Base-by-base conservation (phyloP, 2,113 vertebrate species). In the Phainopepla nitens region DNA sequence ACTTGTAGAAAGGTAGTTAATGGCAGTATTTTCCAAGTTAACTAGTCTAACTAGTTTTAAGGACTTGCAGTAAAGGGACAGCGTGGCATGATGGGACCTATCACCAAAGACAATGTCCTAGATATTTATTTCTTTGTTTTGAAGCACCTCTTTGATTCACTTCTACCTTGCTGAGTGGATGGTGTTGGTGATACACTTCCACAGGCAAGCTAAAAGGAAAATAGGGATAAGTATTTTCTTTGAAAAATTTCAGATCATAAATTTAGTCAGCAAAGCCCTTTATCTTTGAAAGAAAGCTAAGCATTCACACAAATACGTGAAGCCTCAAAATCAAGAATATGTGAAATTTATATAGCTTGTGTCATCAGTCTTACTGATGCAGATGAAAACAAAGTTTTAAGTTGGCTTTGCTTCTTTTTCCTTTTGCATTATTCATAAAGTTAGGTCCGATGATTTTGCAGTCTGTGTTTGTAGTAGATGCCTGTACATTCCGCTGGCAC, bases 401-500 rank as follows among this genome's bases (percentile, higher is more conserved):
- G 62, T 61, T 62, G 25, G 41, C 15, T 82, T 69, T 76, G 6
- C 64, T 69, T 91, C 31, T 78, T 79, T 82, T 77, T 80, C 58
- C 65, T 76, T 93, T 82, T 94, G n/a, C 69, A 60, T 92, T 89
- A 95, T 95, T 97, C 90, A 86, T 90, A 11, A 68, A 72, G 61
- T 91, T 91, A 89, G 77, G 68, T 90, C 87, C 87, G 81, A 76
- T 79, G 22, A 22, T 87, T 94, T 95, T 92, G 68, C 36, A 90
- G 41, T 90, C n/a, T 77, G 19, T 78, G 24, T 84, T 92, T 90
- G 82, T 88, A 86, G 47, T n/a, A 44, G 51, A 62, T 92, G 68
- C 60, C 54, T 87, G 61, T 64, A 82, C 71, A 70, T 90, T 89
- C 70, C 93, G 49, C 65, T 91, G 69, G 70, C 77, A 60, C 84